Percentiles rank a stretch among this genome's conserved stretches.
Evolutionary conservation across 2,888 invertebrate species (phyloP).

Genomic region (Polyploca ridens): DNA sequence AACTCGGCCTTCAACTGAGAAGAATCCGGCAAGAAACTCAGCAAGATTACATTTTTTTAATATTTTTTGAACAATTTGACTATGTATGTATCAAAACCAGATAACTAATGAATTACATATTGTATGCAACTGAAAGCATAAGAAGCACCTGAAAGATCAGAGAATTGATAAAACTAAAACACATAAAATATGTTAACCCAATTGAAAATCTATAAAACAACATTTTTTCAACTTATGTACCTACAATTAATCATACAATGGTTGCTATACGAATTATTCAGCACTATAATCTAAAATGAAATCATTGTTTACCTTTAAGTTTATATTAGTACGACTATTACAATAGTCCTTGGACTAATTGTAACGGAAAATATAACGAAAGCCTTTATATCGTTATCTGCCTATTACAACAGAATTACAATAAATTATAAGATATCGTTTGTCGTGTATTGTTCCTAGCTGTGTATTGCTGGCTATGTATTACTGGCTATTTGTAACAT

Average conservation of each 20-base stretch:
- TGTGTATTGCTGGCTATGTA: conserved; percentile 17
- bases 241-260: background rate
- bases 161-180: too few species aligned
- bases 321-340: background rate
- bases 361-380: conserved; percentile 52
- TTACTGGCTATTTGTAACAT: conserved; percentile 31
- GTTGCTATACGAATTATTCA: background rate
- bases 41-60: too few species aligned
- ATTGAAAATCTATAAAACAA: too few species aligned
- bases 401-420: conserved; percentile 45
- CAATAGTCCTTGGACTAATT: conserved; percentile 63
- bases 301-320: conserved; percentile 10
- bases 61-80: too few species aligned
- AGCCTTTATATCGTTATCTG: conserved; percentile 52
- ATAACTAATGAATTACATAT: too few species aligned
- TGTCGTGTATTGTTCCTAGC: conserved; percentile 42
- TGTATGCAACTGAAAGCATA: too few species aligned
- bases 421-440: conserved; percentile 53
- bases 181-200: too few species aligned
- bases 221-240: too few species aligned
- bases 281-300: conserved; percentile 7
- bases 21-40: too few species aligned
- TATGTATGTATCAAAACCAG: too few species aligned
- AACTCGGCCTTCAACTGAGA: too few species aligned
- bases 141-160: too few species aligned